Evolutionary conservation across 2,113 vertebrate species (phyloP), one percentile per base, ranked within the genome.

Genomic region (Oncorhynchus keta): DNA sequence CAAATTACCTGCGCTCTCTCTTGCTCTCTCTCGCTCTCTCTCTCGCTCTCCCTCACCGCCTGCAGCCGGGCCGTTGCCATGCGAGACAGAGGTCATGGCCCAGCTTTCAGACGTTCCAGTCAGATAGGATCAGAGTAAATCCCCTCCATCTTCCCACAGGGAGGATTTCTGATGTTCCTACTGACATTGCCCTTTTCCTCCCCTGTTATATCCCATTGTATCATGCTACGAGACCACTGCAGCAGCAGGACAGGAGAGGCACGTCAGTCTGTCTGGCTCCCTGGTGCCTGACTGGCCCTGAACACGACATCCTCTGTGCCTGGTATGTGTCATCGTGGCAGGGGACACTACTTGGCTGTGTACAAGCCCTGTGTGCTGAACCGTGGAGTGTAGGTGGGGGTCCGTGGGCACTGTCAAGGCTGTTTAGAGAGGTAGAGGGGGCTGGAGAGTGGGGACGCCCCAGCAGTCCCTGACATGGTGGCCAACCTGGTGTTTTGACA

Each of bases 291-390:
- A 67, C 59, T 6, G 20, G 35, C 75, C 83, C 77, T 78, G 48
- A 82, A 77, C 66, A 61, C 80, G 81, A 87, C 81, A 84, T 86
- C 77, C 75, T 68, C 59, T 76, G 71, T 73, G 59, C 74, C 75
- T 82, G 72, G 80, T 81, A 81, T 84, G 74, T 86, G 82, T 85
- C 81, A 45, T 45, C 9, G 9, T 45, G 39, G 39, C 39, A 45
- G 18, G 18, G 32, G 67, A 39, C 39, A 82, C 78, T 79, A 86
- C 30, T 67, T 82, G 81, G 84, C 81, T 81, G 62, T 76, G 85
- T 83, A 84, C 88, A 87, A 79, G 84, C 65, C 73, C 75, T 77
- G 79, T 78, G 79, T 80, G 66, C 64, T 89, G 86, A 90, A 86
- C 84, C 79, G 78, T 86, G 72, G 79, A 78, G 65, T 2, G 26